phyloP scores from a whole-genome alignment of 2,888 invertebrate species.

The Lepidocyrtinus sp. region DNA sequence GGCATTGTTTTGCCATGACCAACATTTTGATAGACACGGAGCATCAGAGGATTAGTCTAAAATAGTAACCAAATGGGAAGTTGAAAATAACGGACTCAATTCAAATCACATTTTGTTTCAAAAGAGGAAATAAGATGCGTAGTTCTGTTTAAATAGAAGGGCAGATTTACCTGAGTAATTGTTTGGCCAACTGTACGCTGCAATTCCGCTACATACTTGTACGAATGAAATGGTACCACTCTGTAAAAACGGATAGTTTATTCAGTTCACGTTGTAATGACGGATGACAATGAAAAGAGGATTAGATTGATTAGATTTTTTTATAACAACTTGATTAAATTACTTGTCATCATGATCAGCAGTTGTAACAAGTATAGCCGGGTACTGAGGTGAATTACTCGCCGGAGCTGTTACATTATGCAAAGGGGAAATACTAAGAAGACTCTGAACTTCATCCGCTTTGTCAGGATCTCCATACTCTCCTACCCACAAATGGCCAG shows the following conservation, averaged over 20 bases:
- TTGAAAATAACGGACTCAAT: neutral
- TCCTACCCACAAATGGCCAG: slow-evolving; percentile 53
- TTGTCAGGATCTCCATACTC: slow-evolving; percentile 53
- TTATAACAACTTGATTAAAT: too few species aligned
- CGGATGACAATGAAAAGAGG: slow-evolving; percentile 81
- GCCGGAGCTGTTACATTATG: slow-evolving; percentile 59
- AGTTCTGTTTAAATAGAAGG: neutral
- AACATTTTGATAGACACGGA: slow-evolving; percentile 77
- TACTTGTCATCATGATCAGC: slow-evolving; percentile 56
- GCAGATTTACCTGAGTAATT: slow-evolving; percentile 75
- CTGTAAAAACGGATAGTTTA: too few species aligned
- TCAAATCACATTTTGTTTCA: neutral
- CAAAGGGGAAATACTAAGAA: slow-evolving; percentile 57
- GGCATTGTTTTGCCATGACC: slow-evolving; percentile 45
- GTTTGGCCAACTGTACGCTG: slow-evolving; percentile 82
- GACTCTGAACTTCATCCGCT: slow-evolving; percentile 36
- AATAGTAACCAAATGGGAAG: neutral
- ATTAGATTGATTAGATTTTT: neutral
- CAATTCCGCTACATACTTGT: slow-evolving; percentile 93
- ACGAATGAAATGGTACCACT: slow-evolving; percentile 86
- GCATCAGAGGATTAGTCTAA: slow-evolving; percentile 86
- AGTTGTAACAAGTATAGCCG: slow-evolving; percentile 53
- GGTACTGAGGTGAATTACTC: slow-evolving; percentile 42
- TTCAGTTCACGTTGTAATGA: too few species aligned
- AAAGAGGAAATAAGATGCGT: neutral